Evolutionary conservation across 2,797 vertebrate species (phyloP), one percentile per base, ranked within the genome.

Genomic region (Clamator glandarius): DNA sequence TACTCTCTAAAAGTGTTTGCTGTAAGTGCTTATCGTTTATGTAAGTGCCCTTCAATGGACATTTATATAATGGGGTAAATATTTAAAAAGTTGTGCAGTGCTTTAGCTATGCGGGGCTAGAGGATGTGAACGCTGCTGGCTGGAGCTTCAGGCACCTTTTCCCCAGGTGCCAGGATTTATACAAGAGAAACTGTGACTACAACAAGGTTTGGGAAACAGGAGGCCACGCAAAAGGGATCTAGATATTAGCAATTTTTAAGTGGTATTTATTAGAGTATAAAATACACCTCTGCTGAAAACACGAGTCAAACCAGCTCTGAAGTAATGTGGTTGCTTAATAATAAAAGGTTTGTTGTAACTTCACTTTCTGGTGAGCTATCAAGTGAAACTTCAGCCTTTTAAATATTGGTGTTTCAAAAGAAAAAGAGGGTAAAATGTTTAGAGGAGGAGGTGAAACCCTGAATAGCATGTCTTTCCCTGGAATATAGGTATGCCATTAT

Each of bases 41-140:
- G 95, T 96, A 97, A 97, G 96, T 95, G 95, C 95, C 93, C 95
- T 97, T 96, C 95, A 94, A 48, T 97, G 91, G 93, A 95, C 96
- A 95, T 96, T 96, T 94, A 92, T 97, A 93, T 96, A 97, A 97
- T 90, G 95, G 93, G 85, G 95, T 96, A 96, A 96, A 97, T 96
- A 97, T 96, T 97, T 95, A 92, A 97, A 92, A 96, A 95, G 92
- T 96, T 87, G 89, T 95, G 95, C 80, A 51, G 96, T 0, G 44
- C 83, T 95, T 94, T 64, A 97, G 70, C 93, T 94, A 96, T 96
- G 95, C 70, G 54, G 88, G 74, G 39, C 77, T 81, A 55, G 74
- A 90, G 87, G 87, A 94, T 3, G 0, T 31, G 91, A 89, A 73
- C 25, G 69, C 51, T 69, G 69, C 76, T 84, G 90, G 76, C 66